Evolutionary conservation across 37 sponge, comb jelly and placozoan genomes (phyloP), one percentile per base, ranked within the genome.

Genomic region (Bolinopsis microptera): DNA sequence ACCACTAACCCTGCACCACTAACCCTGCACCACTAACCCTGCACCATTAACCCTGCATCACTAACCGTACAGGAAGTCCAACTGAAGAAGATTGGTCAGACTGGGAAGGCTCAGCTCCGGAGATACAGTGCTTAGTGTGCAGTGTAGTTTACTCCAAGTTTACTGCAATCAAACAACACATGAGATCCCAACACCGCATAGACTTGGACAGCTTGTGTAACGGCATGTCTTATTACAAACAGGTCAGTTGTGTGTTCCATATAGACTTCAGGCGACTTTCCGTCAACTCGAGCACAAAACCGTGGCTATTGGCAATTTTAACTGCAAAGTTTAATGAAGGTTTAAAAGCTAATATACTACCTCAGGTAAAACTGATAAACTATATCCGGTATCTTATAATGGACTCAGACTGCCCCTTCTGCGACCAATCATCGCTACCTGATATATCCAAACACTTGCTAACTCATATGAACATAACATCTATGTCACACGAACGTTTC

Each of bases 311-410:
- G n/a, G n/a, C n/a, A n/a, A n/a, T n/a, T n/a, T n/a, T n/a, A n/a
- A n/a, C n/a, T n/a, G n/a, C n/a, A n/a, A n/a, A n/a, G n/a, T n/a
- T n/a, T n/a, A n/a, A n/a, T n/a, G n/a, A n/a, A n/a, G n/a, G n/a
- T n/a, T n/a, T n/a, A n/a, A n/a, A n/a, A n/a, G n/a, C n/a, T n/a
- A n/a, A n/a, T n/a, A n/a, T n/a, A n/a, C n/a, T n/a, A n/a, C 31
- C 74, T 5, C 90, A 86, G 90, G 61, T 86, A 0, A 28, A 34
- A 40, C 90, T 86, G 90, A 27, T 86, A 3, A 86, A 86, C 90
- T 86, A 41, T 26, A 24, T 86, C 48, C 90, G 90, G 90, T 86
- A 86, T 48, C 90, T 39, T 0, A 35, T 86, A 21, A 1, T 25
- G 1, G 90, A 39, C 61, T 41, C 41, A 25, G 38, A 24, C 48